phyloP scores from a whole-genome alignment of 1,140 invertebrate genomes.

The Macrosteles quadrilineatus region DNA sequence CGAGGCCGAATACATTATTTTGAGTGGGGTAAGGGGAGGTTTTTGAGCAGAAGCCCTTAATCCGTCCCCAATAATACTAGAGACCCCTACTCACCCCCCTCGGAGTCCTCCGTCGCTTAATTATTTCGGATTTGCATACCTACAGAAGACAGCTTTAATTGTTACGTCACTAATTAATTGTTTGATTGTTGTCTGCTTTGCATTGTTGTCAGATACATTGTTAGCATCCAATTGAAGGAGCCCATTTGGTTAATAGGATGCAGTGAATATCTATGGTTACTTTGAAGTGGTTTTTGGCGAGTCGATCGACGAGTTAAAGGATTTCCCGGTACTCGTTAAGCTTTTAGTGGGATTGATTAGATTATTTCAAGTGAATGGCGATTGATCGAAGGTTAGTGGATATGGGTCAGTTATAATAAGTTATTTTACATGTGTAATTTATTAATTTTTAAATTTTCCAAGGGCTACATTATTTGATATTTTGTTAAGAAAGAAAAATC shows the following conservation, averaged over 20 bases:
- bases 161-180: slow-evolving; percentile 12
- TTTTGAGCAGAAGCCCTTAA: background rate
- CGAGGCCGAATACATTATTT: slow-evolving; percentile 21
- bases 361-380: too few relatives aligned
- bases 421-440: too few relatives aligned
- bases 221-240: background rate
- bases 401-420: too few relatives aligned
- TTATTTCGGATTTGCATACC: slow-evolving; percentile 20
- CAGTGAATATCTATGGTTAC: slow-evolving; percentile 1
- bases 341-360: too few relatives aligned
- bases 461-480: too few relatives aligned
- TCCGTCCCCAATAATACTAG: background rate
- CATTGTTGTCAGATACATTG: background rate
- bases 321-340: too few relatives aligned
- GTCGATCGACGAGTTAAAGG: too few relatives aligned
- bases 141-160: slow-evolving; percentile 16
- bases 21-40: background rate
- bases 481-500: too few relatives aligned
- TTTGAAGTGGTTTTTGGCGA: too few relatives aligned
- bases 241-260: background rate
- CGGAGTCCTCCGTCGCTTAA: background rate
- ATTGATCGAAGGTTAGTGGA: too few relatives aligned
- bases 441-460: too few relatives aligned
- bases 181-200: slow-evolving; percentile 2
- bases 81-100: background rate